Evolutionary conservation across 2,888 invertebrate genomes (phyloP).

Genomic region (Drosophila macrospina): DNA sequence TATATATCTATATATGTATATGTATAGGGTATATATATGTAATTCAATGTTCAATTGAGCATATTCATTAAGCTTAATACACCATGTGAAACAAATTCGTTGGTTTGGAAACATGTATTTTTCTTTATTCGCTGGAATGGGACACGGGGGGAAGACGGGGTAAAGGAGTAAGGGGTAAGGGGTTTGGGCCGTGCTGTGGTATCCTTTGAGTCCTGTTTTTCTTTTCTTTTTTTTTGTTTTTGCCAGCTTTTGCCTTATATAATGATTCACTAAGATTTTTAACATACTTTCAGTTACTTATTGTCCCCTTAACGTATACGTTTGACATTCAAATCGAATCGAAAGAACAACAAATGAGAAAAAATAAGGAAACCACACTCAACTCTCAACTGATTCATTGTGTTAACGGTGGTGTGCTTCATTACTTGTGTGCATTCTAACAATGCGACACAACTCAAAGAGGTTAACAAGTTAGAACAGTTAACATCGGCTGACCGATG

Average conservation of each 20-base stretch:
- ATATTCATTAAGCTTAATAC: constrained; percentile 63
- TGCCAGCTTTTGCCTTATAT: constrained; percentile 4
- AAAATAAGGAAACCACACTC: constrained; percentile 23
- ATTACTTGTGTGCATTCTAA: neutral
- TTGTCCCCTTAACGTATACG: constrained; percentile 80
- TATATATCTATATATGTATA: constrained; percentile 15
- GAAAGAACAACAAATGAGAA: too few species aligned
- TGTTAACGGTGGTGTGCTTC: constrained; percentile 43
- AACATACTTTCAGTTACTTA: constrained; percentile 64
- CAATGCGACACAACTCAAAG: constrained; percentile 4
- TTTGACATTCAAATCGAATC: constrained; percentile 32
- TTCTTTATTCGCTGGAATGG: constrained; percentile 3
- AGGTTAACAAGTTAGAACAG: constrained; percentile 9
- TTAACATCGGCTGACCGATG: constrained; percentile 12
- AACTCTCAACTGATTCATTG: constrained; percentile 33
- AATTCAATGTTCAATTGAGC: constrained; percentile 47
- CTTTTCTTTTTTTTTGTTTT: too few species aligned
- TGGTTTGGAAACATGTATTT: constrained; percentile 56
- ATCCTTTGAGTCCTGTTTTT: neutral
- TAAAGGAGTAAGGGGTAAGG: too few species aligned
- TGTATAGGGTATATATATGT: constrained; percentile 27
- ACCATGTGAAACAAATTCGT: constrained; percentile 75
- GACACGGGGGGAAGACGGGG: neutral
- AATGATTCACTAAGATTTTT: constrained; percentile 28
- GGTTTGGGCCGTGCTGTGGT: constrained; percentile 4